Conservation (phyloP, 2,797 vertebrate genomes). For the Scyliorhinus canicula region DNA sequence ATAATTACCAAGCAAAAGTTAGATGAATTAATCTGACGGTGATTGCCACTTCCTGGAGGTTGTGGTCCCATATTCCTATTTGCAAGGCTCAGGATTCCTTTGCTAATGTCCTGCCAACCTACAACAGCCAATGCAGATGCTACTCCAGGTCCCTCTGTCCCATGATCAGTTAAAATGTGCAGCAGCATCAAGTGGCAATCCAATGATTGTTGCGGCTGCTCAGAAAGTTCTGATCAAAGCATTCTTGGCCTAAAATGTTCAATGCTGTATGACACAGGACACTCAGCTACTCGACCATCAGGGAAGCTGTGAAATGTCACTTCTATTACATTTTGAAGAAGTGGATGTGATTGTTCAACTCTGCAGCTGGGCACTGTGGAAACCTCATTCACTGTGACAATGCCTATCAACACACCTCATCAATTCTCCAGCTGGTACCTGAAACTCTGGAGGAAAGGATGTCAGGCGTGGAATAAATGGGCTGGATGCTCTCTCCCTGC, state of each 20-base stretch:
- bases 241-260: background rate
- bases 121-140: no score
- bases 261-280: background rate
- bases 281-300: background rate
- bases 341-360: background rate
- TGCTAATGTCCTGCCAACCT: no score
- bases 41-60: no score
- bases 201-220: background rate
- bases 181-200: no score
- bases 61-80: no score
- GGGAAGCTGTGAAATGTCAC: background rate
- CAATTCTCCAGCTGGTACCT: background rate
- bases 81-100: no score
- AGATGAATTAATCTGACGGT: no score
- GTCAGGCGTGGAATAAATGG: background rate
- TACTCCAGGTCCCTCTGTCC: no score
- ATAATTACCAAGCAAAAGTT: no score
- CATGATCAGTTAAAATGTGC: no score
- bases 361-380: background rate
- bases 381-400: background rate
- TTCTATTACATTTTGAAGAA: background rate
- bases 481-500: background rate
- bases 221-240: background rate
- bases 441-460: background rate
- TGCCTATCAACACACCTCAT: background rate